Conservation (phyloP, 2,113 vertebrate species). For the Origma solitaria region DNA sequence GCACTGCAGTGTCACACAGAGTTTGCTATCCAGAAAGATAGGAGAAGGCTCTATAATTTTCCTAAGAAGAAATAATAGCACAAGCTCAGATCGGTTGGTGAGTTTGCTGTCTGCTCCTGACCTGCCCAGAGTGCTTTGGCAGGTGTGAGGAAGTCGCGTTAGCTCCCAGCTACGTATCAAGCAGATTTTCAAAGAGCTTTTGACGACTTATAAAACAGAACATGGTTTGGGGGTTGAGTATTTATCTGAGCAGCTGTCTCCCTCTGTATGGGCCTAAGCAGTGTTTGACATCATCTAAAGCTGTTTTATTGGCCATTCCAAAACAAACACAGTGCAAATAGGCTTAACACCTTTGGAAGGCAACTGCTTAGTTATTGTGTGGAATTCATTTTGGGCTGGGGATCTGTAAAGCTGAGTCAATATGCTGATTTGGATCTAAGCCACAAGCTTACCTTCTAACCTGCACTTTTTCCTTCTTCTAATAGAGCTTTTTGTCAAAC, state of each 20-base stretch:
- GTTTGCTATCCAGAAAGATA: background rate
- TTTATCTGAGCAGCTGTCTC: conserved; percentile 62
- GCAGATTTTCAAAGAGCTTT: conserved; percentile 64
- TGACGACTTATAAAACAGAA: conserved; percentile 56
- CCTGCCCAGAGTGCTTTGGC: conserved; percentile 6
- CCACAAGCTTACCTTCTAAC: conserved; percentile 33
- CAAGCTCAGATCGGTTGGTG: background rate
- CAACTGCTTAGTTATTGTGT: conserved; percentile 45
- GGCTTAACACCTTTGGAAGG: conserved; percentile 62
- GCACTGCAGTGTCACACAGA: background rate
- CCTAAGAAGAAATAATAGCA: background rate
- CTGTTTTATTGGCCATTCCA: conserved; percentile 61
- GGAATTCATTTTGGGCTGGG: conserved; percentile 40
- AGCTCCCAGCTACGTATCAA: conserved; percentile 39
- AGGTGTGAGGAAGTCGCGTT: background rate
- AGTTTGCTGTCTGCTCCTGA: conserved; percentile 41
- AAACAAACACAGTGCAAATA: conserved; percentile 56
- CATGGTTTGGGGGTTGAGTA: conserved; percentile 25
- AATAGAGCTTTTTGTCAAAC: background rate
- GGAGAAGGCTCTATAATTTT: background rate
- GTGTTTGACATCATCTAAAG: conserved; percentile 59
- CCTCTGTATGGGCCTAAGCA: conserved; percentile 39
- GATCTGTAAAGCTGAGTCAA: conserved; percentile 51
- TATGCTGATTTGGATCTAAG: conserved; percentile 20
- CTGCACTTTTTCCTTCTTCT: conserved; percentile 20